A percentile compares a stretch with the other conserved stretches of the same genome.
These are phyloP conservation scores for Ciconia stormi DNA, from an alignment of 2,113 vertebrate species.

Conservation along the genomic window DNA sequence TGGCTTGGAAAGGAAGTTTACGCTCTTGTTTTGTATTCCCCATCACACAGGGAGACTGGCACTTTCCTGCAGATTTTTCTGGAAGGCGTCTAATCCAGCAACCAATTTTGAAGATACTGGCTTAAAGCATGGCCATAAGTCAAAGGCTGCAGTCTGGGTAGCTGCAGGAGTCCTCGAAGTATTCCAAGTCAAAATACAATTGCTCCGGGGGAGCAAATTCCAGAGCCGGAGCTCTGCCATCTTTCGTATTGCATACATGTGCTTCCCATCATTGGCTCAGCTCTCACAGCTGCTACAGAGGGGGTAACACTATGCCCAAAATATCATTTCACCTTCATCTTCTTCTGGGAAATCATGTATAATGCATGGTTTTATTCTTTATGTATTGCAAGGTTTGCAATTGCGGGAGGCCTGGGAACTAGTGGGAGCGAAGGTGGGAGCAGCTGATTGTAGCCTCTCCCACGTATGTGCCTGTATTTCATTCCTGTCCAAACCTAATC, in stretches of 20 bases:
- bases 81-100: neutral
- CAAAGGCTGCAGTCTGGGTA: neutral
- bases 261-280: neutral
- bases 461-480: neutral
- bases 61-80: neutral
- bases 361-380: neutral
- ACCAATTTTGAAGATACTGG: neutral
- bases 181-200: conserved; percentile 7
- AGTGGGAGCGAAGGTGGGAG: neutral
- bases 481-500: neutral
- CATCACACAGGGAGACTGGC: neutral
- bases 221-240: neutral
- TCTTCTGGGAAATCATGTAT: neutral
- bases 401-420: neutral
- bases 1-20: neutral
- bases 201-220: neutral
- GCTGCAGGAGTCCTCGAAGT: neutral
- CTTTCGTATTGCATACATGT: neutral
- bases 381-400: neutral
- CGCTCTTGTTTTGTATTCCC: neutral
- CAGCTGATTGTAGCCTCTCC: neutral
- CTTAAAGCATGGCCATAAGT: neutral
- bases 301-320: neutral
- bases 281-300: neutral
- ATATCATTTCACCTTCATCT: neutral